Evolutionary conservation across 2,113 vertebrate species (phyloP), one percentile per base, ranked within the genome.

Genomic region (Motacilla tschutschensis): DNA sequence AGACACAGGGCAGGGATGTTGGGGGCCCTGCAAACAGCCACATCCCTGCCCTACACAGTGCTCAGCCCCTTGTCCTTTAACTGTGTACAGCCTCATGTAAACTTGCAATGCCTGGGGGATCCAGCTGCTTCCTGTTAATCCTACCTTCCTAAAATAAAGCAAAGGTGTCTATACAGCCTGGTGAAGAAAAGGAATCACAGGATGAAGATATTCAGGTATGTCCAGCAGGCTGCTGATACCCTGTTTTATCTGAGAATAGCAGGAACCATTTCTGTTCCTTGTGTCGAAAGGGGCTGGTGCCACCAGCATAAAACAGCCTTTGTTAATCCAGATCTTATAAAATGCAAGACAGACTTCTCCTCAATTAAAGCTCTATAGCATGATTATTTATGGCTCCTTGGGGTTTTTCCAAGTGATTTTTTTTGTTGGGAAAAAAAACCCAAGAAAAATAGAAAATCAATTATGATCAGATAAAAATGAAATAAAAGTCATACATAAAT

Each of bases 31-130:
- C 38, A 29, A 46, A 5, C 1, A 5, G 43, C 26, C 38, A 13
- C 8, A 2, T 31, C 19, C n/a, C 46, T 62, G 18, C 24, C 9
- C 38, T 11, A 4, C 0, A 0, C 19, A 14, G 19, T 3, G 3
- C 43, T 76, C 59, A 73, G 47, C 36, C 22, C 9, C 55, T 43
- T 60, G 58, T 8, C 29, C n/a, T 41, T 51, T 12, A 51, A 0
- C 22, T 9, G 21, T 25, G 47, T 14, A 6, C 31, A 55, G 5
- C 0, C 0, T 8, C 5, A 6, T 4, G 15, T 3, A 31, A 62
- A 46, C 10, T 22, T 36, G 29, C 14, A n/a, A 2, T 9, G 17
- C 44, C 44, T 57, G 15, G 0, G 7, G 21, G n/a, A 31, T 64
- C 41, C 29, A 28, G 46, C 36, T 47, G 55, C 5, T 35, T 54